Conservation (phyloP, 2,888 invertebrate genomes). For the Limnephilus rhombicus region DNA sequence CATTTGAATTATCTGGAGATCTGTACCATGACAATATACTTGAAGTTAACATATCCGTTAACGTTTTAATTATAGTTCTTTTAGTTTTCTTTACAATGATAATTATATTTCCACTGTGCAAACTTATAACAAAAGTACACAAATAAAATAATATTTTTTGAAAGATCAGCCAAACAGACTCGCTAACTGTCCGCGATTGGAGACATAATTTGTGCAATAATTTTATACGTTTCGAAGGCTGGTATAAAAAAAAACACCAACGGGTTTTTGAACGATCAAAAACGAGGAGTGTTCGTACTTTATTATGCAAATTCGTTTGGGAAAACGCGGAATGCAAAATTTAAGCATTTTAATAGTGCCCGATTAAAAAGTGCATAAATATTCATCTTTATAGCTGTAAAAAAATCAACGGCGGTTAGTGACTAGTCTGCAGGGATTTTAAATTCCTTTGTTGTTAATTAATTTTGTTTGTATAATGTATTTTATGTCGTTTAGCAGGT, state of each 20-base stretch:
- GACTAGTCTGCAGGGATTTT: not conserved
- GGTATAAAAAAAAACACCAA: not conserved
- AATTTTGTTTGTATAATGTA: not conserved
- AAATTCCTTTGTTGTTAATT: too few species aligned
- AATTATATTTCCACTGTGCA: too few species aligned
- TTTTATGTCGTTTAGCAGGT: not conserved
- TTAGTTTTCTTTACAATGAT: too few species aligned
- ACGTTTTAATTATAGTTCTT: too few species aligned
- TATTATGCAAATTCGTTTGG: not conserved
- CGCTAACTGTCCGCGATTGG: not conserved
- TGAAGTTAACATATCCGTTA: too few species aligned
- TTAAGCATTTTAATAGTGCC: not conserved
- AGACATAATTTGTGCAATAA: not conserved
- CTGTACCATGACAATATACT: too few species aligned
- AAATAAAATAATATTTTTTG: not conserved
- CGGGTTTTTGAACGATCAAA: not conserved
- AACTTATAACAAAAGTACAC: too few species aligned
- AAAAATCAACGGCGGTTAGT: not conserved
- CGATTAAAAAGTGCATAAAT: not conserved
- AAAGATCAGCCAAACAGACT: not conserved
- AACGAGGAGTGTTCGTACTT: not conserved
- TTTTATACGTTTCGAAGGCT: not conserved
- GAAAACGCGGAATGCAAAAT: not conserved
- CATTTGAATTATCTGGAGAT: too few species aligned
- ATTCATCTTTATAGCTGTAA: not conserved